Conservation (phyloP, 2,113 vertebrate genomes). For the Aldabrachelys gigantea region DNA sequence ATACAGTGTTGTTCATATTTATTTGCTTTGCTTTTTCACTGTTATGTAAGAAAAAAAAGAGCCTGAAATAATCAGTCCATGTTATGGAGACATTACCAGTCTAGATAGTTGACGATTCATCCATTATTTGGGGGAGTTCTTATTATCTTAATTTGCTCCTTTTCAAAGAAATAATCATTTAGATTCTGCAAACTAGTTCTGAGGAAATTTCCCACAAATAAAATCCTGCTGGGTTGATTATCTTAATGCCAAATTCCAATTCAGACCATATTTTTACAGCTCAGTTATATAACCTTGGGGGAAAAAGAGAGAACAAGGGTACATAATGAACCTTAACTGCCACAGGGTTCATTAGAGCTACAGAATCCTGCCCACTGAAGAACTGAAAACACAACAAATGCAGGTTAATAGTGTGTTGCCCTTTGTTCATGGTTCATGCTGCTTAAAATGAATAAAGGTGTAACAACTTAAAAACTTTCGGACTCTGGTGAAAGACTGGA, state of each 20-base stretch:
- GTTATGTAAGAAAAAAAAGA: not conserved
- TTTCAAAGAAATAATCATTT: not conserved
- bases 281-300: not conserved
- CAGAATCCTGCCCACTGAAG: not conserved
- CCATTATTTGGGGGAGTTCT: not conserved
- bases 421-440: not conserved
- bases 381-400: not conserved
- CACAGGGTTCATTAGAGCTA: not conserved
- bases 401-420: not conserved
- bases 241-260: not conserved
- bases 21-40: not conserved
- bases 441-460: not conserved
- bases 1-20: fast-evolving
- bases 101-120: not conserved
- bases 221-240: not conserved
- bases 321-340: not conserved
- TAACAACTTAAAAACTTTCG: not conserved
- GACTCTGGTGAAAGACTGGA: fast-evolving
- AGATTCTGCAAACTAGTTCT: not conserved
- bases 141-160: not conserved
- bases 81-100: not conserved
- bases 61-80: not conserved
- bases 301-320: not conserved
- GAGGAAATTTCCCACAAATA: not conserved
- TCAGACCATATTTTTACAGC: not conserved